Evolutionary conservation across 2,113 vertebrate genomes (phyloP), one percentile per base, ranked within the genome.

Genomic region (Madoqua kirkii): DNA sequence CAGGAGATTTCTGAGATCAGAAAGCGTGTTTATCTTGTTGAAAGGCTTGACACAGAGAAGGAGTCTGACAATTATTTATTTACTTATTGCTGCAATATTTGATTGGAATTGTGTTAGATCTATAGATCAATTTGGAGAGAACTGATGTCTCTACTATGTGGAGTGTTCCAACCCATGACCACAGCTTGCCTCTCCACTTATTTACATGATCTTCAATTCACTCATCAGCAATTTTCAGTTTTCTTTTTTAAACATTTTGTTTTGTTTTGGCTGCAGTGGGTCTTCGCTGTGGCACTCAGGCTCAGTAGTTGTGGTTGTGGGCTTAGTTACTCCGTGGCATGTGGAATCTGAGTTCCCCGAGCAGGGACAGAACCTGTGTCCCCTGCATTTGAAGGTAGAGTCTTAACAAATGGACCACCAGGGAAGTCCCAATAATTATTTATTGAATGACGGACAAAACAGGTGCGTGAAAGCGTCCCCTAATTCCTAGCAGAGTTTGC

Each of bases 401-500:
- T 43, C 11, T 74, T 74, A 74, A 74, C 21, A 12, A 40, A 11
- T 25, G 36, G 36, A 74, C 36, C 3, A 3, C 21, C 3, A 74
- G 36, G 36, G 36, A 74, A 74, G 36, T 25, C 3, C 48, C 12
- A 33, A 25, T 33, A 8, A 59, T 5, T 23, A 19, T n/a, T 31
- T 23, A 27, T 3, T 25, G 25, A 60, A 7, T 0, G 2, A 48
- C 21, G 8, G 6, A 40, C n/a, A 12, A 2, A n/a, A 12, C 10
- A 29, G 23, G 13, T 17, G 31, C 43, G 14, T 0, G 4, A 29
- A 43, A 71, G 16, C 36, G 43, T 5, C 6, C n/a, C 29, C 4
- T 1, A 12, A 15, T 2, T 60, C 52, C 45, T 7, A 50, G 83
- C 10, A 19, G 54, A 48, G 25, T 19, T 43, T 27, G 31, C 33